These are phyloP conservation scores for Leptopilina syphax DNA, from an alignment of 2,888 invertebrate species.

Conservation along the genomic window DNA sequence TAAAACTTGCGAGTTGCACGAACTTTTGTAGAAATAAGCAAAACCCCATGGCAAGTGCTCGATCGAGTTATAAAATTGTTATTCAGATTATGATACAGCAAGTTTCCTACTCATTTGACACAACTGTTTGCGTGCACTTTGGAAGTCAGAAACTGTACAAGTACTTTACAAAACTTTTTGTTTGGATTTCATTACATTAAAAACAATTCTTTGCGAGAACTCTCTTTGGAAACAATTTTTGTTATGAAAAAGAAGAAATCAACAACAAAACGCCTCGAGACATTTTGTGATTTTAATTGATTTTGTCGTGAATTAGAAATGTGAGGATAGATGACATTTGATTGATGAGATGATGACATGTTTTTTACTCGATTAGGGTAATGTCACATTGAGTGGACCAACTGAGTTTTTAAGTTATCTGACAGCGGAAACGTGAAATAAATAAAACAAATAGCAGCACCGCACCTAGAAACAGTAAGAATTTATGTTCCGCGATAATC, in stretches of 20 bases:
- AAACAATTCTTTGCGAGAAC: constrained; percentile 28
- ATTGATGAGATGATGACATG: neutral
- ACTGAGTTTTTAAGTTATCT: no score
- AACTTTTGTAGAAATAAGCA: constrained; percentile 16
- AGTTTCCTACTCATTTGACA: constrained; percentile 33
- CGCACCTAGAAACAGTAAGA: no score
- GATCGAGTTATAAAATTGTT: constrained; percentile 39
- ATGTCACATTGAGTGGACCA: no score
- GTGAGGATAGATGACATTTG: neutral
- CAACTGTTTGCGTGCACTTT: constrained; percentile 27
- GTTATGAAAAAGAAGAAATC: neutral
- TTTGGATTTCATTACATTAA: constrained; percentile 31
- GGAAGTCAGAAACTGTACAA: constrained; percentile 21
- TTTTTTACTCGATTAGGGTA: neutral
- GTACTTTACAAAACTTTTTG: constrained; percentile 29
- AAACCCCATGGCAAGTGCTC: constrained; percentile 35
- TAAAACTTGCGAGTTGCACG: constrained; percentile 28
- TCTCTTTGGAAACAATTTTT: constrained; percentile 19
- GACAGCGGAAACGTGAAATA: no score
- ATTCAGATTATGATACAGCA: constrained; percentile 35
- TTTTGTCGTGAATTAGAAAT: neutral
- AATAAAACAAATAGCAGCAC: no score
- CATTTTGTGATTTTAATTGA: neutral
- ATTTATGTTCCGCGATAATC: no score
- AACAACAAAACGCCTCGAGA: neutral